Evolutionary conservation across 2,113 vertebrate genomes (phyloP), one percentile per base, ranked within the genome.

Genomic region (Hemibagrus wyckioides): DNA sequence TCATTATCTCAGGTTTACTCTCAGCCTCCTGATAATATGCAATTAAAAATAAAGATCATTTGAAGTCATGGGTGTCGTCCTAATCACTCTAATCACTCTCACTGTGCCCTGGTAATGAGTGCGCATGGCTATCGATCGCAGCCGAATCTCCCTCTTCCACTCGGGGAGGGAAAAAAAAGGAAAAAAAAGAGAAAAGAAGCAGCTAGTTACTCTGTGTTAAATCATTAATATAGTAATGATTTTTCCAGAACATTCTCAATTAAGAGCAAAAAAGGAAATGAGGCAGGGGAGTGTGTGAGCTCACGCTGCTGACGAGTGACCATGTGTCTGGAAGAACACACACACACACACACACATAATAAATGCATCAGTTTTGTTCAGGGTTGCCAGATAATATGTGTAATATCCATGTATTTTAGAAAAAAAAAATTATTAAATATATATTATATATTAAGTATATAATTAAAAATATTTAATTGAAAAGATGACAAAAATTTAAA

Each of bases 221-320:
- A 95, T 96, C 95, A 95, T 95, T 96, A 95, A 95, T 95, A 96
- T 95, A 92, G 94, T 96, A 96, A 95, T 95, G 95, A 95, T 96
- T 95, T 95, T 95, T 94, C 93, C 93, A 94, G 94, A 95, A 95
- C 93, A 95, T 93, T 95, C 94, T 95, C 93, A 96, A 95, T 95
- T 95, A 95, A 95, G 93, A 94, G 92, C 92, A 91, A 92, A 94
- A 92, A 93, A 94, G 93, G 93, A 96, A 95, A 95, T 94, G 93
- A 94, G 94, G 92, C 94, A 89, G 85, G 94, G 94, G 95, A 95
- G 88, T 88, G 90, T 82, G 90, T 82, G 88, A 93, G 91, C 92
- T 93, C 91, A 93, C 89, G 91, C 94, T 94, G 89, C 93, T 93
- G 94, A 95, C 21, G 36, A 73, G 36, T 73, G 69, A 73, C 69